These are phyloP conservation scores for Kuschelorhynchus macadamiae DNA, from an alignment of 2,888 invertebrate species.

Conservation along the genomic window DNA sequence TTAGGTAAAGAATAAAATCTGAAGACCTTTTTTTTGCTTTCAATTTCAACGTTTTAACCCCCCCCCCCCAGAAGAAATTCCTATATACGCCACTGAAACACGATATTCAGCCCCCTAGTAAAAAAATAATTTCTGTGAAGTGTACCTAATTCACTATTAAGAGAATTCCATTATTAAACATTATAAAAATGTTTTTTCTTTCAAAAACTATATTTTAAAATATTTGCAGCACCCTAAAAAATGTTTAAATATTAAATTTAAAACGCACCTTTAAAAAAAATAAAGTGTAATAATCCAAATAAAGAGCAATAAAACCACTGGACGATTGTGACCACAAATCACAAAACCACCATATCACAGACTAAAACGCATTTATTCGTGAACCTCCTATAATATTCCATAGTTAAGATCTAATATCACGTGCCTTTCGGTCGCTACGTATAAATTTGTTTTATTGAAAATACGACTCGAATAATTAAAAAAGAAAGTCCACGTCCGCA, in stretches of 20 bases:
- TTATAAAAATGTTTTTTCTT: too few species aligned
- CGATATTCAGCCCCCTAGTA: too few species aligned
- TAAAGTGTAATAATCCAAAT: constrained; percentile 37
- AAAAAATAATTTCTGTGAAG: too few species aligned
- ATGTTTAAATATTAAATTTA: neutral
- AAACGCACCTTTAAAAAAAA: constrained; percentile 35
- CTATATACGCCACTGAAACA: too few species aligned
- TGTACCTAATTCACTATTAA: too few species aligned
- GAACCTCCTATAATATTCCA: constrained; percentile 64
- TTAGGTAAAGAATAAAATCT: too few species aligned
- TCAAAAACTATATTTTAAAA: too few species aligned
- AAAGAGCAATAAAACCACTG: constrained; percentile 5
- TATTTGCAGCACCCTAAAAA: neutral
- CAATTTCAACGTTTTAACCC: too few species aligned
- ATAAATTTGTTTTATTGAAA: neutral
- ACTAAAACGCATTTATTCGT: constrained; percentile 63
- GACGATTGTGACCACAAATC: constrained; percentile 46
- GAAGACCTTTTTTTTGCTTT: too few species aligned
- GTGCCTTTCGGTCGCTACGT: constrained; percentile 2
- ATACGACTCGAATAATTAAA: neutral
- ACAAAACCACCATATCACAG: constrained; percentile 58
- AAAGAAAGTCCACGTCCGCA: neutral
- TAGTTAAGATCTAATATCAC: constrained; percentile 38
- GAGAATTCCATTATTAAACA: too few species aligned
- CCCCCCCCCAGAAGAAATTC: too few species aligned